These are phyloP conservation scores for Takifugu flavidus DNA, from an alignment of 2,113 vertebrate species.

Conservation along the genomic window DNA sequence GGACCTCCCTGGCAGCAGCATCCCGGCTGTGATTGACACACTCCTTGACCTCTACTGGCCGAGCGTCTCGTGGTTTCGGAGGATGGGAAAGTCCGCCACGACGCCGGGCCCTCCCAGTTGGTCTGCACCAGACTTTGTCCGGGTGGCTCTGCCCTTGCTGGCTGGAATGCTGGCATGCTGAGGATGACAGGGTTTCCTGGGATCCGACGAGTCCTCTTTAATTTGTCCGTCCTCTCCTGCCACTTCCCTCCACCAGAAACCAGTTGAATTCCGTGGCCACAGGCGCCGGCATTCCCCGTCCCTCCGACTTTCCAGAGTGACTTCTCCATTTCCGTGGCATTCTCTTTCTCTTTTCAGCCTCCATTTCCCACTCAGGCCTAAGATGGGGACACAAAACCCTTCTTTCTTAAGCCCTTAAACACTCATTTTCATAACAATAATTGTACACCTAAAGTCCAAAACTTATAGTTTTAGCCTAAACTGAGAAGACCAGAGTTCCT, in stretches of 20 bases:
- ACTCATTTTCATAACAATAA: too few species aligned
- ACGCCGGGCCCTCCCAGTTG: constrained; percentile 63
- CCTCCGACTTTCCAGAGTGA: constrained; percentile 37
- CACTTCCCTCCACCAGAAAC: constrained; percentile 73
- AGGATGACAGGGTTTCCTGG: constrained; percentile 67
- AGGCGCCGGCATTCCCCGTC: constrained; percentile 65
- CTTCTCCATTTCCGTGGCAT: constrained; percentile 48
- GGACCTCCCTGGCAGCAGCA: constrained; percentile 44
- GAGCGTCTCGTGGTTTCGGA: constrained; percentile 58
- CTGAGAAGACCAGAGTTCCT: too few species aligned
- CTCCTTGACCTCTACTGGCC: constrained; percentile 38
- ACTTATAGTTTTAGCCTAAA: too few species aligned
- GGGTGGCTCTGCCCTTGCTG: constrained; percentile 44
- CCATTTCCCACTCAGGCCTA: constrained; percentile 14
- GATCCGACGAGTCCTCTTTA: constrained; percentile 65
- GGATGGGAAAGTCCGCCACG: constrained; percentile 66
- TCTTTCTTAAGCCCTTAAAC: background rate
- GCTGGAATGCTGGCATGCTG: constrained; percentile 54
- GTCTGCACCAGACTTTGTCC: constrained; percentile 53
- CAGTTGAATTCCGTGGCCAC: constrained; percentile 64
- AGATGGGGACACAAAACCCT: background rate
- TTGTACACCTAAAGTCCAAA: too few species aligned
- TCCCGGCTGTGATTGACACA: constrained; percentile 45
- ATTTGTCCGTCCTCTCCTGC: constrained; percentile 70
- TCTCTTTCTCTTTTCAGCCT: constrained; percentile 39